Evolutionary conservation across 1,140 invertebrate genomes (phyloP), one percentile per base, ranked within the genome.

Genomic region (Achatina immaculata): DNA sequence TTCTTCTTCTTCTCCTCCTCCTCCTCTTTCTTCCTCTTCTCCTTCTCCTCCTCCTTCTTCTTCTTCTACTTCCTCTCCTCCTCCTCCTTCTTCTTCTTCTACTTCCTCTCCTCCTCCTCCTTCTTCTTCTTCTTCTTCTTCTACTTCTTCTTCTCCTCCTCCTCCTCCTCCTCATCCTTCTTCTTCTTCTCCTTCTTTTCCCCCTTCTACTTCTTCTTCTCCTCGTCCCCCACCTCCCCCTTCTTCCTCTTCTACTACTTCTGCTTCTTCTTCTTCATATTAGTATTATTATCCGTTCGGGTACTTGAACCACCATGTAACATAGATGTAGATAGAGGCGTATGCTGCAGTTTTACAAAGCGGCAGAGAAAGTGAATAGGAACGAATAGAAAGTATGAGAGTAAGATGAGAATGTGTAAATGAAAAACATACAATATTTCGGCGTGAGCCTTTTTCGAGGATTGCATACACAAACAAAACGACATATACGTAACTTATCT

Each of bases 1-100:
- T 71, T 71, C 34, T 48, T 71, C n/a, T 81, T 72, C n/a, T 34
- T 81, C 40, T 62, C 65, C 21, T 62, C 14, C n/a, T 28, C 65
- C 38, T 24, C n/a, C 11, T 38, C 31, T 66, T 42, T 66, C 40
- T 19, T 14, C 24, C 40, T n/a, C 31, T 73, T 28, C 14, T 66
- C 4, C 21, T 34, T 42, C 28, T 78, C 21, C 42, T 72, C 9
- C 58, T 78, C 48, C 62, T 66, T 55, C 45, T 69, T 74, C 45
- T 55, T 48, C 65, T 69, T 36, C 65, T 71, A 19, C 62, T 48
- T 62, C 66, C 34, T 81, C 36, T 36, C 78, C 77, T 68, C 51
- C 31, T 14, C 48, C 34, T 28, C 40, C 55, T 62, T 28, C 4
- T 24, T 42, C 21, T 28, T 31, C 34, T 43, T 36, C 34, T 28